Evolutionary conservation across 2,113 vertebrate species (phyloP).

Genomic region (Daubentonia madagascariensis): DNA sequence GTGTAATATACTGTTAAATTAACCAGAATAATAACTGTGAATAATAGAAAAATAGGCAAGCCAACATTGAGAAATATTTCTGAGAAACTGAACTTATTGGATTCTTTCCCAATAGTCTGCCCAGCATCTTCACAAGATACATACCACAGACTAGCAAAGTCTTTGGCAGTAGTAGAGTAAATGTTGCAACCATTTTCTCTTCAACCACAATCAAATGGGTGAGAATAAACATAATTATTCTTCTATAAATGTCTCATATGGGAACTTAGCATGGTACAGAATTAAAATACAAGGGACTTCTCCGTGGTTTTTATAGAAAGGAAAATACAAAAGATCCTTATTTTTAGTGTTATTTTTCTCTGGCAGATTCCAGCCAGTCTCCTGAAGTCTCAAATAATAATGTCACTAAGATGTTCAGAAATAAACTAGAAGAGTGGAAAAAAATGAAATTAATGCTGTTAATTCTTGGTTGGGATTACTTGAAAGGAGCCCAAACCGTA

Average conservation of each 20-base stretch:
- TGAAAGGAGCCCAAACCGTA: neutral
- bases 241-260: neutral
- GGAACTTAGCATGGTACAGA: neutral
- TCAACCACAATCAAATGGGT: constrained; percentile 27
- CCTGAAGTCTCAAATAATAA: constrained; percentile 12
- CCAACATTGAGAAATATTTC: constrained; percentile 41
- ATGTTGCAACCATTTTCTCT: constrained; percentile 32
- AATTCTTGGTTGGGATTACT: constrained; percentile 2
- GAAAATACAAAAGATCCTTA: neutral
- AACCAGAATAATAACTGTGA: constrained; percentile 10
- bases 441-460: constrained; percentile 5
- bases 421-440: neutral
- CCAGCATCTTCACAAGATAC: constrained; percentile 6
- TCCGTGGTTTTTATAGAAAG: neutral
- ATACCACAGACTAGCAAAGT: constrained; percentile 8
- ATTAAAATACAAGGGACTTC: neutral
- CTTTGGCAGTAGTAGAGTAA: constrained; percentile 28
- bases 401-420: neutral
- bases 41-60: constrained; percentile 34
- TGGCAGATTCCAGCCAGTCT: neutral
- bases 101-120: constrained; percentile 31
- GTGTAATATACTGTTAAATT: constrained; percentile 13
- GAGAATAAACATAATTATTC: constrained; percentile 41
- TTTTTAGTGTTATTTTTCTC: constrained; percentile 31
- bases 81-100: constrained; percentile 20